A percentile compares a stretch with the other conserved stretches of the same genome.
phyloP scores from a whole-genome alignment of 1,140 invertebrate genomes.

The Holcopasites calliopsidis region DNA sequence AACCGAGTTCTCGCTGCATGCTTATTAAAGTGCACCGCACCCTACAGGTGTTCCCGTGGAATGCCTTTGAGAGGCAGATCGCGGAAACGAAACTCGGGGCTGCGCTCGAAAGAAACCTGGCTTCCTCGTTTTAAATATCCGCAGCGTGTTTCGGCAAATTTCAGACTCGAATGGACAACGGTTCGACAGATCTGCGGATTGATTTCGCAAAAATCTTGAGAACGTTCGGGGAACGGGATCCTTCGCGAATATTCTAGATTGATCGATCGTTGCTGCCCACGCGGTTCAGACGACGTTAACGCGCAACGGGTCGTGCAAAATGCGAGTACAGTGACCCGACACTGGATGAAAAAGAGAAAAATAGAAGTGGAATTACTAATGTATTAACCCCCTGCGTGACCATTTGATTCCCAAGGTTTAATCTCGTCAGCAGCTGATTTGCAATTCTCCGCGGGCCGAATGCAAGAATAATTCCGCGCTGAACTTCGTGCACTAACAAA shows the following conservation, averaged over 20 bases:
- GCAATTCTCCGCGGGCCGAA: not conserved
- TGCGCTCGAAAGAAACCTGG: not conserved
- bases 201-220: not conserved
- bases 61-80: constrained; percentile 33
- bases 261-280: constrained; percentile 47
- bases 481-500: no score
- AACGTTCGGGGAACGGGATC: not conserved
- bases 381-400: constrained; percentile 19
- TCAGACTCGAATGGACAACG: not conserved
- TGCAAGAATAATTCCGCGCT: no score
- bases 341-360: constrained; percentile 21
- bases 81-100: not conserved
- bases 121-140: not conserved
- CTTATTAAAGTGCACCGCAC: constrained; percentile 61
- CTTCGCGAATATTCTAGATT: constrained; percentile 28
- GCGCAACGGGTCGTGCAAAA: constrained; percentile 13
- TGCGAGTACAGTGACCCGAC: not conserved
- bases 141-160: constrained; percentile 1
- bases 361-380: not conserved
- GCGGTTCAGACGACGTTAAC: constrained; percentile 32
- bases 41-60: constrained; percentile 55
- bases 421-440: constrained; percentile 29
- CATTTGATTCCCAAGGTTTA: constrained; percentile 7
- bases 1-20: constrained; percentile 40
- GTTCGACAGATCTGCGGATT: no score